A percentile compares a stretch with the other conserved stretches of the same genome.
Conservation (phyloP, 1,140 invertebrate species). For the Cydia strobilella region DNA sequence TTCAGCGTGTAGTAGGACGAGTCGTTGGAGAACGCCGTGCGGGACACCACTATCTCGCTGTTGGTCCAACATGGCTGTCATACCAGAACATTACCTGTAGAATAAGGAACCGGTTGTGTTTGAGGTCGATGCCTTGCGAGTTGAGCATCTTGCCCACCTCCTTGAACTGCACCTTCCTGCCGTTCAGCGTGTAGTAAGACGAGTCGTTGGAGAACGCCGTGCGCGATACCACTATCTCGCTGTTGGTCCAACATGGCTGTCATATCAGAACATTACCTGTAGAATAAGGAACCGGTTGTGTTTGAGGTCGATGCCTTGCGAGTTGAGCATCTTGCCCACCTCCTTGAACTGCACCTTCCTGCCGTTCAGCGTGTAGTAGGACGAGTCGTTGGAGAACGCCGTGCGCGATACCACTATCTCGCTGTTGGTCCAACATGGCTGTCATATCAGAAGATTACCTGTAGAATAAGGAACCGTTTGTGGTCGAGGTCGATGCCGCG, state of each 20-base stretch:
- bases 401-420: slow-evolving; percentile 93
- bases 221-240: slow-evolving; percentile 91
- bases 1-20: slow-evolving; percentile 93
- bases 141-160: slow-evolving; percentile 90
- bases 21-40: slow-evolving; percentile 95
- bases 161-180: slow-evolving; percentile 90
- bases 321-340: slow-evolving; percentile 88
- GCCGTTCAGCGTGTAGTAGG: slow-evolving; percentile 92
- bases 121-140: slow-evolving; percentile 94
- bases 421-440: slow-evolving; percentile 73
- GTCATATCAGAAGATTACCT: slow-evolving; percentile 82
- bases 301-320: slow-evolving; percentile 96
- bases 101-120: slow-evolving; percentile 99
- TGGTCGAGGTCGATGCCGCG: slow-evolving; percentile 98
- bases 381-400: slow-evolving; percentile 94
- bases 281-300: slow-evolving; percentile 99
- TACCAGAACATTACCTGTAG: slow-evolving; percentile 66
- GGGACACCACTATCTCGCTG: slow-evolving; percentile 90
- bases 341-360: slow-evolving; percentile 93
- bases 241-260: slow-evolving; percentile 64
- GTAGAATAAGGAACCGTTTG: slow-evolving; percentile 98
- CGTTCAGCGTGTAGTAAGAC: slow-evolving; percentile 93
- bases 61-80: slow-evolving; percentile 58
- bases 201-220: slow-evolving; percentile 94
- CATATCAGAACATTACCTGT: too few species aligned